Evolutionary conservation across 2,888 invertebrate species (phyloP).

Genomic region (Andrena hattorfiana): DNA sequence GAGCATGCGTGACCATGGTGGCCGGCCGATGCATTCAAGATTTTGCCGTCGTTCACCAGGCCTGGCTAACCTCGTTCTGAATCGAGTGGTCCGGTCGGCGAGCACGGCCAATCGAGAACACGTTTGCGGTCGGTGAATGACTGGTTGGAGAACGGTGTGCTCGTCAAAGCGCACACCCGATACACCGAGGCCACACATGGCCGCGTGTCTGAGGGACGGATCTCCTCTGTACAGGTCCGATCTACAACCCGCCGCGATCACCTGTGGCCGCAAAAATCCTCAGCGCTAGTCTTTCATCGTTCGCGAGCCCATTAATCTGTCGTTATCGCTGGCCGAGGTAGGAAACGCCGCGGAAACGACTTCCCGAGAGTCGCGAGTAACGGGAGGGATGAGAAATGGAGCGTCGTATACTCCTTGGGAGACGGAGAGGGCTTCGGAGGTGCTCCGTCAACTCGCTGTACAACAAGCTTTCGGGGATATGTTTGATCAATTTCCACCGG

Average conservation of each 20-base stretch:
- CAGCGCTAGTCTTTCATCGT: not conserved
- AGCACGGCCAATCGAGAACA: slow-evolving; percentile 71
- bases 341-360: too few species aligned
- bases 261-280: slow-evolving; percentile 20
- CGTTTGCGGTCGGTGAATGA: slow-evolving; percentile 71
- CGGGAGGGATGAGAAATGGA: too few species aligned
- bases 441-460: too few species aligned
- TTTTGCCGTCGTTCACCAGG: slow-evolving; percentile 53
- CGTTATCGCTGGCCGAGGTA: too few species aligned
- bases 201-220: slow-evolving; percentile 28
- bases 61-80: slow-evolving; percentile 71
- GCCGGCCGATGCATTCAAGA: slow-evolving; percentile 56
- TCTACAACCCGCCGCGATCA: slow-evolving; percentile 4
- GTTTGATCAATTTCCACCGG: too few species aligned
- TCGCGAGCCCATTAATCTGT: not conserved
- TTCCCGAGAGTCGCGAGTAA: too few species aligned
- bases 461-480: too few species aligned
- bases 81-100: slow-evolving; percentile 71
- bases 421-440: too few species aligned
- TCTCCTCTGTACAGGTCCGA: slow-evolving; percentile 31
- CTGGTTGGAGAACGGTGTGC: slow-evolving; percentile 64
- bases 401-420: too few species aligned
- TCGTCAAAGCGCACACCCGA: slow-evolving; percentile 69
- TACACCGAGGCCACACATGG: slow-evolving; percentile 43
- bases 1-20: slow-evolving; percentile 59